These are phyloP conservation scores for Reinhardtius hippoglossoides DNA, from an alignment of 2,113 vertebrate species.

Conservation along the genomic window DNA sequence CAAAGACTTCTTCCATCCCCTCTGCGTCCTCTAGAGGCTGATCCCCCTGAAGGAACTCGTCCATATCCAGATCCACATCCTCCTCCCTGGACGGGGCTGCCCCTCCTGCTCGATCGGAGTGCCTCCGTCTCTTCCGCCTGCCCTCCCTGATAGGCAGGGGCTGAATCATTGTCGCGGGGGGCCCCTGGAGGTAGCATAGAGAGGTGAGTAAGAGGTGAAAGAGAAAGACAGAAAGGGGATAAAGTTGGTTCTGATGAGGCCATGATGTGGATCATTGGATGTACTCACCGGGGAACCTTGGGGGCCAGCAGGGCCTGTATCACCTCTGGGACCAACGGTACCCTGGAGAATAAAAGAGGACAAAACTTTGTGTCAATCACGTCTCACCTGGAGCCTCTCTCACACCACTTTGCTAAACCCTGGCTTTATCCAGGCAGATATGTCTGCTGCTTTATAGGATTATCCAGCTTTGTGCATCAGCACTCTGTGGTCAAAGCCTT, in stretches of 20 bases:
- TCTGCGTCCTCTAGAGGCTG: conserved; percentile 73
- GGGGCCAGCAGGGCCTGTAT: conserved; percentile 81
- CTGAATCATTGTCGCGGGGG: conserved; percentile 77
- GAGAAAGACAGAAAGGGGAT: background rate
- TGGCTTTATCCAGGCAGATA: conserved; percentile 52
- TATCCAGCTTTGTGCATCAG: conserved; percentile 75
- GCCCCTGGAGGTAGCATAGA: conserved; percentile 80
- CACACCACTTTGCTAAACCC: conserved; percentile 48
- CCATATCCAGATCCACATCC: conserved; percentile 52
- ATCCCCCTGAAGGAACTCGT: conserved; percentile 70
- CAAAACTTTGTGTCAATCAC: conserved; percentile 55
- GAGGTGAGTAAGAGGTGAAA: conserved; percentile 16
- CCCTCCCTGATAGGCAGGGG: conserved; percentile 79
- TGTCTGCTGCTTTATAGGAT: conserved; percentile 68
- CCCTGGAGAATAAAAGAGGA: conserved; percentile 77
- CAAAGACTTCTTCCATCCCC: conserved; percentile 92
- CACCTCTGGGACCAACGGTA: conserved; percentile 83
- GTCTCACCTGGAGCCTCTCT: conserved; percentile 52
- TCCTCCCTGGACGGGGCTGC: conserved; percentile 57
- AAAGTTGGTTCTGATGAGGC: background rate
- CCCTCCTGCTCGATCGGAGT: conserved; percentile 54
- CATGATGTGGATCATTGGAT: conserved; percentile 11
- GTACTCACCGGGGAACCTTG: conserved; percentile 86
- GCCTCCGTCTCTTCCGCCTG: conserved; percentile 77
- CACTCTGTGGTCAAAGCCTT: conserved; percentile 62